Evolutionary conservation across 2,113 vertebrate genomes (phyloP).

Genomic region (Pipa parva): DNA sequence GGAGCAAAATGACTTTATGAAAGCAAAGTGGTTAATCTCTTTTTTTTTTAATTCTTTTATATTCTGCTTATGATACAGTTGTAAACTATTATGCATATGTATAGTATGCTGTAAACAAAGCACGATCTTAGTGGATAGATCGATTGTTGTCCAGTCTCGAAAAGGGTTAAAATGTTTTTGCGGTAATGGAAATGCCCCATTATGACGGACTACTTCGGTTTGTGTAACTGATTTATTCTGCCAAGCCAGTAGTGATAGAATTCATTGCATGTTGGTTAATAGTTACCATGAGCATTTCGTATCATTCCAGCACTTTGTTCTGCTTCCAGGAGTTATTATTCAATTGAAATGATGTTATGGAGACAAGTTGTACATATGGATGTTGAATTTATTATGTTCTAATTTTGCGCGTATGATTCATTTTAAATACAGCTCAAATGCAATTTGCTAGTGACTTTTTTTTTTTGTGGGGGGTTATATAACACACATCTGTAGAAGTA

Average conservation of each 20-base stretch:
- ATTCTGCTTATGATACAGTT: constrained; percentile 12
- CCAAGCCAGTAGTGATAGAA: not conserved
- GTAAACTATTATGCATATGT: constrained; percentile 25
- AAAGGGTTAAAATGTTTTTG: not conserved
- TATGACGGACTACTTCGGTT: not conserved
- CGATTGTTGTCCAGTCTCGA: not conserved
- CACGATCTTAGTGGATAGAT: constrained; percentile 14
- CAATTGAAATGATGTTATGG: constrained; percentile 22
- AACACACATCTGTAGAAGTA: constrained; percentile 25
- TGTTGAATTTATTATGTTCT: constrained; percentile 8
- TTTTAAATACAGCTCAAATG: constrained; percentile 10
- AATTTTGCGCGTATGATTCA: constrained; percentile 21
- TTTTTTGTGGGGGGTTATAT: constrained; percentile 19
- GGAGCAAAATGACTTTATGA: constrained; percentile 40
- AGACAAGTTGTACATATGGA: constrained; percentile 9
- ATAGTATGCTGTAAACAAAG: constrained; percentile 21
- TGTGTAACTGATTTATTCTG: not conserved
- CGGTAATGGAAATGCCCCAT: not conserved
- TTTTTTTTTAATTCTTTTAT: no score
- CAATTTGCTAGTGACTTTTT: constrained; percentile 3
- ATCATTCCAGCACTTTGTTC: not conserved
- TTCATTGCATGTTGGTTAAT: not conserved
- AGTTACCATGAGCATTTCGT: constrained; percentile 2
- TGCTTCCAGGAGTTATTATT: constrained; percentile 4
- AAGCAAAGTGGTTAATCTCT: constrained; percentile 34